Conservation (phyloP, 1,140 invertebrate genomes). For the Schlechtendalia chinensis region DNA sequence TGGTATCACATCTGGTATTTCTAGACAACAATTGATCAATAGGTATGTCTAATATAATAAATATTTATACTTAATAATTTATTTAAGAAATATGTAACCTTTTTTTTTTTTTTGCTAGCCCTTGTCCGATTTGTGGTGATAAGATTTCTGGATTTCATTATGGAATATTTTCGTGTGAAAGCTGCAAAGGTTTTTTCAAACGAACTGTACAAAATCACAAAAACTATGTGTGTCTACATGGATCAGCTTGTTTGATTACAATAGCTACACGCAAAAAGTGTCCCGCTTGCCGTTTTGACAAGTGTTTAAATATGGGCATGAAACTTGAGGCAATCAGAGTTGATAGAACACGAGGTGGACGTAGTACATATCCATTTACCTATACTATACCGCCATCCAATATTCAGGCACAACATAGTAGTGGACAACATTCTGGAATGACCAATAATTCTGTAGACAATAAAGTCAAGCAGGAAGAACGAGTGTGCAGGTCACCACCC, state of each 20-base stretch:
- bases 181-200: slow-evolving; percentile 98
- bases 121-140: slow-evolving; percentile 92
- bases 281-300: slow-evolving; percentile 94
- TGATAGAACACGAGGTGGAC: slow-evolving; percentile 88
- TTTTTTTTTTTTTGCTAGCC: slow-evolving; percentile 67
- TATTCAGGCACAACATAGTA: slow-evolving; percentile 49
- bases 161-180: slow-evolving; percentile 95
- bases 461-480: slow-evolving; percentile 52
- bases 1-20: slow-evolving; percentile 73
- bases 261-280: slow-evolving; percentile 94
- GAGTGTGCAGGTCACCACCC: slow-evolving; percentile 46
- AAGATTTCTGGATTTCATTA: slow-evolving; percentile 95
- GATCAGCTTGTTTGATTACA: slow-evolving; percentile 85
- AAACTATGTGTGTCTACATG: slow-evolving; percentile 90
- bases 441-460: slow-evolving; percentile 27
- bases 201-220: slow-evolving; percentile 96
- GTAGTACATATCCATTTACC: slow-evolving; percentile 92
- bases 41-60: slow-evolving; percentile 57
- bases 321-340: slow-evolving; percentile 94
- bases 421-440: slow-evolving; percentile 33
- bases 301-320: slow-evolving; percentile 95
- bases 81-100: not conserved
- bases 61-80: not conserved
- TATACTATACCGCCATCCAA: slow-evolving; percentile 73
- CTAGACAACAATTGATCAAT: slow-evolving; percentile 77